Evolutionary conservation across 1,140 invertebrate genomes (phyloP).

Genomic region (Ostrea edulis): DNA sequence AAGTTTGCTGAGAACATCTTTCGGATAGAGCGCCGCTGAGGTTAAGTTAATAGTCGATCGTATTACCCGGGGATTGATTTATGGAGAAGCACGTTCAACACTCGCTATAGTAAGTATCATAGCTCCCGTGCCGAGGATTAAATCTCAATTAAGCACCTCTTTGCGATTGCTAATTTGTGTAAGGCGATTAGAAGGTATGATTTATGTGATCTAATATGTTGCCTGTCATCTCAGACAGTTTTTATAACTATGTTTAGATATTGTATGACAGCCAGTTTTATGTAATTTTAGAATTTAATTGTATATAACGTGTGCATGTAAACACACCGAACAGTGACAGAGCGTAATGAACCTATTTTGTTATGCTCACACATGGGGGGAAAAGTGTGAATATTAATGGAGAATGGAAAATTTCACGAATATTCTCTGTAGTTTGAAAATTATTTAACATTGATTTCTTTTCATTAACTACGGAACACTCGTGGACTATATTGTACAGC

Average conservation of each 20-base stretch:
- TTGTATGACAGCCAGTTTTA: background rate
- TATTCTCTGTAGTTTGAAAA: too few relatives aligned
- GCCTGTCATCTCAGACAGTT: background rate
- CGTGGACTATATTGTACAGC: too few relatives aligned
- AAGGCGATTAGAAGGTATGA: constrained; percentile 19
- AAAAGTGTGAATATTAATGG: too few relatives aligned
- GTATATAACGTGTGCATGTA: background rate
- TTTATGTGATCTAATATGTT: constrained; percentile 19
- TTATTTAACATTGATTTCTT: too few relatives aligned
- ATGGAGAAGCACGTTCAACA: constrained; percentile 3
- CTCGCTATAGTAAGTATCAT: background rate
- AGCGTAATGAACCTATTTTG: background rate
- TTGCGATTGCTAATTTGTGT: constrained; percentile 7
- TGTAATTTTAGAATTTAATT: background rate
- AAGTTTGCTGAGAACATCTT: constrained; percentile 27
- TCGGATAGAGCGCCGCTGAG: background rate
- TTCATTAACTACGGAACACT: too few relatives aligned
- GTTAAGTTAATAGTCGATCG: constrained; percentile 29
- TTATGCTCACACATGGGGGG: background rate
- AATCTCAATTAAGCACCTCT: constrained; percentile 34
- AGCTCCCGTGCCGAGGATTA: constrained; percentile 5
- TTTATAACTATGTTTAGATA: background rate
- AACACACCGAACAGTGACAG: background rate
- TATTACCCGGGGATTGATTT: constrained; percentile 32
- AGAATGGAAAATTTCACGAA: too few relatives aligned